These are phyloP conservation scores for Psittacula cyanocephala DNA, from an alignment of 2,113 vertebrate genomes.

Conservation along the genomic window DNA sequence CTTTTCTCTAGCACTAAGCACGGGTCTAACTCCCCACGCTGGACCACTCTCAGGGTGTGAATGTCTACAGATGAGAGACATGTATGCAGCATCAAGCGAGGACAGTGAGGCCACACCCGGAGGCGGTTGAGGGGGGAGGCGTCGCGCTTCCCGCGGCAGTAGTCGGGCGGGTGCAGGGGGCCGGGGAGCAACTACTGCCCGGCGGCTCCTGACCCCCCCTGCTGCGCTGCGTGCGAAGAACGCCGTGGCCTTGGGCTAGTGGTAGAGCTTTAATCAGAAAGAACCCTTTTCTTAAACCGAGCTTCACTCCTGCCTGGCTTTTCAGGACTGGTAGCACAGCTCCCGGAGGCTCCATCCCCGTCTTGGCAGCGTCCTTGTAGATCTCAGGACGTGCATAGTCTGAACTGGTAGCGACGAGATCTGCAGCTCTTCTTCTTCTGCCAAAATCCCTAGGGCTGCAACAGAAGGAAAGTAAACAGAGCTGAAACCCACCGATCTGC, in stretches of 20 bases:
- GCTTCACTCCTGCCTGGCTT: not conserved
- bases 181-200: no score
- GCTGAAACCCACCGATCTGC: not conserved
- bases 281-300: not conserved
- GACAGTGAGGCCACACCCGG: not conserved
- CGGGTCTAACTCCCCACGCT: not conserved
- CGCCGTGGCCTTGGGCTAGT: not conserved
- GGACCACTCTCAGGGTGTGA: not conserved
- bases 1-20: not conserved
- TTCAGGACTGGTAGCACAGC: not conserved
- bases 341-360: not conserved
- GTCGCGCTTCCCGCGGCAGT: fast-evolving
- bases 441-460: not conserved
- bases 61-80: not conserved
- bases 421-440: not conserved
- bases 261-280: not conserved
- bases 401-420: not conserved
- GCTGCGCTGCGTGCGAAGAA: not conserved
- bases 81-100: not conserved
- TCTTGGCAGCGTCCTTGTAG: not conserved
- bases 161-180: no score
- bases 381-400: not conserved
- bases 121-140: not conserved
- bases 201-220: not conserved
- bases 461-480: not conserved